Base-by-base conservation (phyloP, 2,113 vertebrate genomes). In the Pelecanoides urinatrix region DNA sequence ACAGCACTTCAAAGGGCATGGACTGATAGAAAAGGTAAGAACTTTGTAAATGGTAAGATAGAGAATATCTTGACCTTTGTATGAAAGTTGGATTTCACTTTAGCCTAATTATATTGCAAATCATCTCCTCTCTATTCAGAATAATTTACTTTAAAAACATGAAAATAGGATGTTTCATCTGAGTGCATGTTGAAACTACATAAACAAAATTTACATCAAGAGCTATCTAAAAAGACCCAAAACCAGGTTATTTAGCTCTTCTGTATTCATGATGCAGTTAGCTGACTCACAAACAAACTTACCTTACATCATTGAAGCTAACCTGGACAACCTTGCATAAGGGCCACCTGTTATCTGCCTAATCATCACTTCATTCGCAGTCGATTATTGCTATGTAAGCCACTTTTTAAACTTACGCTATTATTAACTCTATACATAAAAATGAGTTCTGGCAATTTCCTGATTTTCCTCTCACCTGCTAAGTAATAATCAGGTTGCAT, bases 171-270 rank as follows among this genome's bases (percentile, higher is more conserved):
- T 74, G 87, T 97, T 97, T 96, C 92, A 91, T 95, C 90, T 92
- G 92, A 96, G 86, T 91, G 92, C 91, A 63, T 49, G 84, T 89
- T 88, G 93, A 92, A 94, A 74, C 73, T 80, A 77, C 36, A 92
- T 84, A 96, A 97, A 96, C 95, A 97, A 97, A 95, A 97, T 96
- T 96, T 96, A 94, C 93, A 96, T 90, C 44, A 92, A 95, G 94
- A 94, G 78, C 88, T 74, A 73, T 86, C 83, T 77, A 87, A 83
- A 78, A 91, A 50, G 44, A 77, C 90, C 36, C 66, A 22, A 23
- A 71, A 94, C 32, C 45, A 90, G 65, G 30, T 36, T 47, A 73
- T 88, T 90, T 52, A 72, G 50, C 77, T 92, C 45, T 94, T 96
- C 65, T 90, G 14, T 88, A 97, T 97, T 96, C 95, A 95, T 89